Conservation (phyloP, 2,888 invertebrate species). For the Melanchra persicariae region DNA sequence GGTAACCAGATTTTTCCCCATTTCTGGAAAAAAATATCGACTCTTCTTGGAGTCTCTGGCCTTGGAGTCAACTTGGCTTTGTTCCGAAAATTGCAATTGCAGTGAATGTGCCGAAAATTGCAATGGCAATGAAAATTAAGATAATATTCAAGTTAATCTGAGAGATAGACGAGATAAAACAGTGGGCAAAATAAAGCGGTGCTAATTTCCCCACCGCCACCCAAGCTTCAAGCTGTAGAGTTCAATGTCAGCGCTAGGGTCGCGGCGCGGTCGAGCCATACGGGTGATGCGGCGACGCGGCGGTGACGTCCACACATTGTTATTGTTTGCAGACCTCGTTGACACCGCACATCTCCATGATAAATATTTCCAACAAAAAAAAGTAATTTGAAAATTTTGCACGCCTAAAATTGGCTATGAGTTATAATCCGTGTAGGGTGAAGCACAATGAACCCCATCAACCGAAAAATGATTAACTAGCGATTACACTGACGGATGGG, state of each 20-base stretch:
- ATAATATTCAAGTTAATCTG: too few species aligned
- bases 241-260: constrained; percentile 88
- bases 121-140: too few species aligned
- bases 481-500: constrained; percentile 90
- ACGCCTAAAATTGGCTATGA: constrained; percentile 81
- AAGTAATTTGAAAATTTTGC: constrained; percentile 79
- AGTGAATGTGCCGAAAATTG: not conserved
- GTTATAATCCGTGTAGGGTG: constrained; percentile 84
- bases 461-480: constrained; percentile 91
- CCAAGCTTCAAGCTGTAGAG: constrained; percentile 72
- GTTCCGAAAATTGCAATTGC: not conserved
- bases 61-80: too few species aligned
- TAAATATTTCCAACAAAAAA: constrained; percentile 59
- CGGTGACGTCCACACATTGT: constrained; percentile 52
- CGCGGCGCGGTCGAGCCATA: constrained; percentile 78
- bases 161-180: not conserved
- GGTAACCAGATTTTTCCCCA: not conserved
- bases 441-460: constrained; percentile 87
- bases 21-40: too few species aligned
- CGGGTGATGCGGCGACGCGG: constrained; percentile 69
- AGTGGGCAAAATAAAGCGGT: not conserved
- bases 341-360: constrained; percentile 45
- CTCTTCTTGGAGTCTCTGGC: too few species aligned
- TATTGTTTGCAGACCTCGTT: constrained; percentile 58
- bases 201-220: constrained; percentile 61